phyloP scores from a whole-genome alignment of 2,888 invertebrate genomes.

The Apocheima hispidaria region DNA sequence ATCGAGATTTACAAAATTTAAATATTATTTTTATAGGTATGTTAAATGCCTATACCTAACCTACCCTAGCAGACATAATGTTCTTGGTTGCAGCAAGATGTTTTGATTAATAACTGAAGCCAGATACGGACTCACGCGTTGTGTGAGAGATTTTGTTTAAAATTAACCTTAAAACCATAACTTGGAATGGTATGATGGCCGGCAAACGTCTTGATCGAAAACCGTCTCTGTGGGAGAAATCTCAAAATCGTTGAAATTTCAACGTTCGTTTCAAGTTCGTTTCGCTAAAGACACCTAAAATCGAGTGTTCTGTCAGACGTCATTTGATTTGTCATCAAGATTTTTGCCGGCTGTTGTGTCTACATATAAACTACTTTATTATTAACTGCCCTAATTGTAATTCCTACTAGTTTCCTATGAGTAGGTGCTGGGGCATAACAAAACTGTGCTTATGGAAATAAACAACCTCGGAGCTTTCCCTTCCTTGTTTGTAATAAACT shows the following conservation, averaged over 20 bases:
- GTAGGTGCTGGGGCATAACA: background rate
- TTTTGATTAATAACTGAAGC: constrained; percentile 2
- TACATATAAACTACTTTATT: constrained; percentile 2
- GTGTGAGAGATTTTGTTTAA: constrained; percentile 6
- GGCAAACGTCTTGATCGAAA: too few species aligned
- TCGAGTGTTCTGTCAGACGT: too few species aligned
- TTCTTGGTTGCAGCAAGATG: background rate
- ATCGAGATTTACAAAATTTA: background rate
- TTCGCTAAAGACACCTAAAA: too few species aligned
- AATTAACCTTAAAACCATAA: constrained; percentile 6
- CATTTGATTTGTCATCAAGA: too few species aligned
- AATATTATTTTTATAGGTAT: too few species aligned
- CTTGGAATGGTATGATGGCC: background rate
- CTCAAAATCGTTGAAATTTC: too few species aligned
- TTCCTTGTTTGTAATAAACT: constrained; percentile 14
- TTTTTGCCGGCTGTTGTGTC: too few species aligned
- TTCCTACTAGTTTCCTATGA: constrained; percentile 8
- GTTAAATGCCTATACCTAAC: background rate
- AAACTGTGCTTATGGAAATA: constrained; percentile 14
- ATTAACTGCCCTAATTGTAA: constrained; percentile 23
- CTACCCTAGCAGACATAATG: too few species aligned
- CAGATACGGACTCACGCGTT: background rate
- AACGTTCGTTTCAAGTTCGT: too few species aligned
- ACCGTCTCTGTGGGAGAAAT: too few species aligned
- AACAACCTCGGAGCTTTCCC: constrained; percentile 13